A percentile compares a stretch with the other conserved stretches of the same genome.
Conservation (phyloP, 2,113 vertebrate genomes). For the Coregonus clupeaformis region DNA sequence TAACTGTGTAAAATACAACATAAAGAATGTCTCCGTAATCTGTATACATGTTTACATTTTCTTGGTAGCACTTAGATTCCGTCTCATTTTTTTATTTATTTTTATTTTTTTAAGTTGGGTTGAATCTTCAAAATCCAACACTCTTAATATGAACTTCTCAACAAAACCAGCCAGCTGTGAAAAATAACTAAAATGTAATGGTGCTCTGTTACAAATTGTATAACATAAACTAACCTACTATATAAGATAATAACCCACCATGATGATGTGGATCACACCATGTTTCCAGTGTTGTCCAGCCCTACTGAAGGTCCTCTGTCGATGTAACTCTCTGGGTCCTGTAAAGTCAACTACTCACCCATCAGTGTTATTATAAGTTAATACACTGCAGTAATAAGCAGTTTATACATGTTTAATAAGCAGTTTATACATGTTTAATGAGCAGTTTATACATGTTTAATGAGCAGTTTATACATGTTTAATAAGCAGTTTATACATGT, state of each 20-base stretch:
- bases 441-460: too few species aligned
- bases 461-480: too few species aligned
- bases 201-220: not conserved
- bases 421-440: too few species aligned
- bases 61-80: not conserved
- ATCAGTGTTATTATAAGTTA: too few species aligned
- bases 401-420: too few species aligned
- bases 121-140: not conserved
- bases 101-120: too few species aligned
- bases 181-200: not conserved
- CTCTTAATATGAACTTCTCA: not conserved
- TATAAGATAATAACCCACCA: not conserved
- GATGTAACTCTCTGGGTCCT: not conserved
- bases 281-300: not conserved
- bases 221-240: not conserved
- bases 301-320: not conserved
- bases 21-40: not conserved
- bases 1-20: not conserved
- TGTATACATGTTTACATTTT: not conserved
- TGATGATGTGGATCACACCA: not conserved
- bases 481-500: too few species aligned
- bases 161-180: conserved; percentile 1
- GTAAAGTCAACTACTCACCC: conserved; percentile 16
- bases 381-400: too few species aligned
- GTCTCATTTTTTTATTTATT: too few species aligned